Conservation (phyloP, 1,140 invertebrate species). For the Lasaia peninsularis region DNA sequence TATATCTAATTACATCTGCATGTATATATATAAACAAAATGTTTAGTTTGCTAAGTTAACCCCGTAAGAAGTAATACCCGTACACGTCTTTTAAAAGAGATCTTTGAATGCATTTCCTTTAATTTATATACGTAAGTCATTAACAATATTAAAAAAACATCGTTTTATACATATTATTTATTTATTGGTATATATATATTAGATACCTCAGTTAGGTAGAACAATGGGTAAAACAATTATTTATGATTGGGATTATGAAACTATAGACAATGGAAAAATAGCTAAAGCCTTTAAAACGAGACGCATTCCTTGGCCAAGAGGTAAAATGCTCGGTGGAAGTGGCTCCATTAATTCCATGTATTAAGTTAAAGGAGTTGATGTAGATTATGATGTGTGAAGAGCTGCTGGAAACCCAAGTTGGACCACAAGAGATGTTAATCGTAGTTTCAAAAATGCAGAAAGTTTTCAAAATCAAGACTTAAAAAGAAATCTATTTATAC, state of each 20-base stretch:
- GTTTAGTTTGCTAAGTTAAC: too few species aligned
- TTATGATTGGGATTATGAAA: conserved; percentile 80
- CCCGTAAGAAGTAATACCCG: too few species aligned
- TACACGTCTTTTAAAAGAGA: too few species aligned
- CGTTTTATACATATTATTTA: too few species aligned
- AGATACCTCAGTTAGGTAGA: background rate
- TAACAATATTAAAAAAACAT: too few species aligned
- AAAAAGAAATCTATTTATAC: conserved; percentile 24
- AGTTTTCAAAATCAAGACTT: conserved; percentile 33
- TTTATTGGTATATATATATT: too few species aligned
- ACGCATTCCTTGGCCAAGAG: too few species aligned
- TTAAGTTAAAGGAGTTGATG: conserved; percentile 81
- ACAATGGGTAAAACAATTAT: background rate
- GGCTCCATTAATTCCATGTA: conserved; percentile 88
- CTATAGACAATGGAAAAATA: conserved; percentile 57
- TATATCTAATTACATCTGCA: too few species aligned
- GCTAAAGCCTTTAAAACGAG: conserved; percentile 42
- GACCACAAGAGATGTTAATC: conserved; percentile 56
- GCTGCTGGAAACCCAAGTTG: conserved; percentile 68
- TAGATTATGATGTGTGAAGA: conserved; percentile 82
- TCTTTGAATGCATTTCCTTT: too few species aligned
- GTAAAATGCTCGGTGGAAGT: conserved; percentile 85
- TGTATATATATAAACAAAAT: too few species aligned
- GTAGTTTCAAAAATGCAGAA: conserved; percentile 42
- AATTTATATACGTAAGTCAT: too few species aligned